Conservation (phyloP, 2,797 vertebrate genomes). For the Coendou prehensilis region DNA sequence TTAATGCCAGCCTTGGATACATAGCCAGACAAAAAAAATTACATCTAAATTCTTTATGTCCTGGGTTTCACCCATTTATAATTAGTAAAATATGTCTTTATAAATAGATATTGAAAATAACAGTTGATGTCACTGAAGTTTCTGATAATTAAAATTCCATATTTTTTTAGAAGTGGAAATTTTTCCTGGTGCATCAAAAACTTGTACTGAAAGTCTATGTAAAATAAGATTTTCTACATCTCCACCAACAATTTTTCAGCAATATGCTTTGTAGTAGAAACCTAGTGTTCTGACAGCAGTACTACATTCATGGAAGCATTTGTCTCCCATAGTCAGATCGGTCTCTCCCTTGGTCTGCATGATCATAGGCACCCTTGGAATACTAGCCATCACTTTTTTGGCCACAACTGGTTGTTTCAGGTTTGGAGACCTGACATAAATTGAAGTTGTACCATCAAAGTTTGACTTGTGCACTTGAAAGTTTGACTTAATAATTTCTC, state of each 20-base stretch:
- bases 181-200: background rate
- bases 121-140: background rate
- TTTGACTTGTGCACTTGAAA: constrained; percentile 1
- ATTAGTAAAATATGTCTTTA: background rate
- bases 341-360: background rate
- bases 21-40: background rate
- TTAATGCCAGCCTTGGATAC: background rate
- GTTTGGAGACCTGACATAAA: background rate
- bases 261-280: background rate
- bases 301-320: background rate
- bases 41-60: background rate
- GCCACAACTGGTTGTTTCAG: background rate
- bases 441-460: background rate
- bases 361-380: background rate
- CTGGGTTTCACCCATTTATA: background rate
- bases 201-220: background rate
- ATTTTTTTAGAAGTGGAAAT: background rate
- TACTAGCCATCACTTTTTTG: background rate
- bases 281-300: background rate
- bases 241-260: background rate
- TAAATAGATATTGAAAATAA: constrained; percentile 20
- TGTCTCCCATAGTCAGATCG: background rate
- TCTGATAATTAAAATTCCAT: constrained; percentile 13
- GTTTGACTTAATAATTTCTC: background rate
- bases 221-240: background rate